phyloP scores from a whole-genome alignment of 2,113 vertebrate genomes.

The Charina bottae region DNA sequence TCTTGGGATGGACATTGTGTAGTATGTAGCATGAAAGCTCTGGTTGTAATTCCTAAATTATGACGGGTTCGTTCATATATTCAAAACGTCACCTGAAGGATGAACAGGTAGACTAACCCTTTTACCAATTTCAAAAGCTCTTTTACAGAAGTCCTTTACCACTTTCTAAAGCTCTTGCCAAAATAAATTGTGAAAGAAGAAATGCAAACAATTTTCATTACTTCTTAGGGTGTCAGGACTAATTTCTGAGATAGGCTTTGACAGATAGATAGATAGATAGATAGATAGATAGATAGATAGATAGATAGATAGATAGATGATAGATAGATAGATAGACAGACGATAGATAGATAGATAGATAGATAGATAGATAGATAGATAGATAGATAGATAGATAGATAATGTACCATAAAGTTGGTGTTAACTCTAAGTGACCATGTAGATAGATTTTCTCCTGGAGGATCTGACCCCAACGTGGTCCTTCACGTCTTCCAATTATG shows the following conservation, averaged over 20 bases:
- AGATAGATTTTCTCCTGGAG: too few species aligned
- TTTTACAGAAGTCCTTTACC: neutral
- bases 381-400: neutral
- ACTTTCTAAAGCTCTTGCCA: neutral
- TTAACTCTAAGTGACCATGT: neutral
- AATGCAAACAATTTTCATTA: neutral
- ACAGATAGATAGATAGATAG: neutral
- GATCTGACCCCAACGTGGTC: too few species aligned
- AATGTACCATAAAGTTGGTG: neutral
- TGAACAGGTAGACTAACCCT: neutral
- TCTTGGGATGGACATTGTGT: neutral
- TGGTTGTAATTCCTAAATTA: neutral
- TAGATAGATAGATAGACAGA: neutral
- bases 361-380: neutral
- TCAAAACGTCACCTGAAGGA: neutral
- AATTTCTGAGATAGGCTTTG: neutral
- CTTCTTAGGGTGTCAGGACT: neutral
- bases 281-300: neutral
- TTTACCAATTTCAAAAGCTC: constrained; percentile 26
- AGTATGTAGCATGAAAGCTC: neutral
- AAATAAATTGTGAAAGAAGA: neutral
- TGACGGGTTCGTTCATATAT: neutral
- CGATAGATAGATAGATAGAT: neutral
- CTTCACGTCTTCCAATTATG: too few species aligned
- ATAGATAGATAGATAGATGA: neutral